Conservation (phyloP, 2,797 vertebrate species). For the Discoglossus pictus region DNA sequence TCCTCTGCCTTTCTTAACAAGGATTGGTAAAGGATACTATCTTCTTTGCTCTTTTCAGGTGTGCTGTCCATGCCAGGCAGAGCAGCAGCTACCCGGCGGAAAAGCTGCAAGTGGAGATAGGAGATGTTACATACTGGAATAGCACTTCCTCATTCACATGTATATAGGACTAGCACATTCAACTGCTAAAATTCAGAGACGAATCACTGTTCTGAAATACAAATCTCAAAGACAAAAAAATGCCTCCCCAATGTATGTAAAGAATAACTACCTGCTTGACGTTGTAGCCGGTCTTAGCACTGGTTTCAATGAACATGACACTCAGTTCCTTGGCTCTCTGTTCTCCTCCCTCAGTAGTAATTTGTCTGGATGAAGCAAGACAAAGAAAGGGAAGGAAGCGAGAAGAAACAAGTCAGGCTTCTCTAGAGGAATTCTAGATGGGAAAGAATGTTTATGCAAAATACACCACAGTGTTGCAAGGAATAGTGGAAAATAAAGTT, state of each 20-base stretch:
- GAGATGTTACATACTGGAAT: neutral
- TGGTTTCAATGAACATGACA: conserved; percentile 97
- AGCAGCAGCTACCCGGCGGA: conserved; percentile 84
- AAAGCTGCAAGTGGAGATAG: conserved; percentile 70
- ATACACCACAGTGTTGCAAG: too few species aligned
- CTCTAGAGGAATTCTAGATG: too few species aligned
- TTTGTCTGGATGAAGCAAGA: conserved; percentile 76
- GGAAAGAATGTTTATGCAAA: too few species aligned
- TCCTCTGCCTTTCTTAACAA: neutral
- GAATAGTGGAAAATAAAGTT: too few species aligned
- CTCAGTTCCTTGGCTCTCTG: conserved; percentile 97
- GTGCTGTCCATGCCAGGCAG: conserved; percentile 88
- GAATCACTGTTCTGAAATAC: too few species aligned
- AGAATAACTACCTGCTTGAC: conserved; percentile 87
- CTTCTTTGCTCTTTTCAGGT: conserved; percentile 89
- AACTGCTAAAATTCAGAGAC: too few species aligned
- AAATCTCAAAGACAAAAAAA: too few species aligned
- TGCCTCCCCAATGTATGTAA: too few species aligned
- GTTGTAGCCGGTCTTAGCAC: conserved; percentile 96
- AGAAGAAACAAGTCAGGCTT: neutral
- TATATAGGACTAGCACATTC: too few species aligned
- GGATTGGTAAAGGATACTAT: conserved; percentile 81
- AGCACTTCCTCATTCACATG: too few species aligned
- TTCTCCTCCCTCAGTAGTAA: conserved; percentile 93
- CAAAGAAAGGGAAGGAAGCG: conserved; percentile 42